Percentiles rank a stretch among this genome's conserved stretches.
Evolutionary conservation across 2,888 invertebrate species (phyloP).

Genomic region (Pyralis farinalis): DNA sequence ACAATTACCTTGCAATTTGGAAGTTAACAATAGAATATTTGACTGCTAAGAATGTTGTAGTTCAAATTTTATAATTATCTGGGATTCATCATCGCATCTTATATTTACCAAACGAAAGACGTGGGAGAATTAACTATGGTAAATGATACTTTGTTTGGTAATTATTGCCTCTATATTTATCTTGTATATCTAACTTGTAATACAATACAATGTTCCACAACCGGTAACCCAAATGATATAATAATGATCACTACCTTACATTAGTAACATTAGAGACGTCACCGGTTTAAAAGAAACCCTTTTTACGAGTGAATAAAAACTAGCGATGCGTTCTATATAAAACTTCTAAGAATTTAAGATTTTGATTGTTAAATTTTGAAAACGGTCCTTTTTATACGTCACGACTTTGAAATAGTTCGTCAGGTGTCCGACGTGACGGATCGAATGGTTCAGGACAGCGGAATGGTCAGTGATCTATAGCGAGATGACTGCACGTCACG

Average conservation of each 20-base stretch:
- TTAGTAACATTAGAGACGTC: not conserved
- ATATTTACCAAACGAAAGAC: slow-evolving; percentile 1
- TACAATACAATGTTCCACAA: not conserved
- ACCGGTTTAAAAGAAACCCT: too few species aligned
- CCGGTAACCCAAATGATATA: not conserved
- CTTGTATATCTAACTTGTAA: not conserved
- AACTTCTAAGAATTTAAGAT: not conserved
- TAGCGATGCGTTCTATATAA: not conserved
- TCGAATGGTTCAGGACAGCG: slow-evolving; percentile 15
- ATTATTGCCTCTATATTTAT: not conserved
- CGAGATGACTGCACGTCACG: slow-evolving; percentile 20
- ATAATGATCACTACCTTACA: not conserved
- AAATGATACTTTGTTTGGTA: not conserved
- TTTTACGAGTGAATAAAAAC: too few species aligned
- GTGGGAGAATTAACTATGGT: not conserved
- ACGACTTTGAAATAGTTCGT: slow-evolving; percentile 12
- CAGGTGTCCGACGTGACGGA: slow-evolving; percentile 22
- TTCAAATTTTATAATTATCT: too few species aligned
- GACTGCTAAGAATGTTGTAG: too few species aligned
- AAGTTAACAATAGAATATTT: not conserved
- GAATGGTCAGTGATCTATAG: slow-evolving; percentile 23
- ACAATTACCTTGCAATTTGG: too few species aligned
- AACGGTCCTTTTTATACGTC: slow-evolving; percentile 5
- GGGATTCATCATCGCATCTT: not conserved
- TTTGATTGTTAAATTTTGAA: not conserved